phyloP scores from a whole-genome alignment of 2,113 vertebrate species.

The Petrocephalus zakoni region DNA sequence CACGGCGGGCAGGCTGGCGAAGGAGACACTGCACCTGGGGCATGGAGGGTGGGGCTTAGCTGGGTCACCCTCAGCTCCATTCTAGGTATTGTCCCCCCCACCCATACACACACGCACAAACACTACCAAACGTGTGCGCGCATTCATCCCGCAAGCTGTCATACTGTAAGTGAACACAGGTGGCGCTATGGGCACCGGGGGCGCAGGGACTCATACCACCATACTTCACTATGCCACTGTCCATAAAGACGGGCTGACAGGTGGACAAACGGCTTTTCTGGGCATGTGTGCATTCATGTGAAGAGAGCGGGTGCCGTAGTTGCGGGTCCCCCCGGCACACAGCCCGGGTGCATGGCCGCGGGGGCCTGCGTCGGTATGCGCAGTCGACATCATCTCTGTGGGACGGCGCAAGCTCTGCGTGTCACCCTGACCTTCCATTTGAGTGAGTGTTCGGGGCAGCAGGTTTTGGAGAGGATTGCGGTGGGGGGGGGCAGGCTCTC shows the following conservation, averaged over 20 bases:
- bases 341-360: not conserved
- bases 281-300: not conserved
- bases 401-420: constrained; percentile 57
- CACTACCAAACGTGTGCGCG: constrained; percentile 21
- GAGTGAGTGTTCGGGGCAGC: constrained; percentile 12
- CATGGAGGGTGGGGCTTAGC: constrained; percentile 27
- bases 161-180: not conserved
- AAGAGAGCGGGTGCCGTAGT: not conserved
- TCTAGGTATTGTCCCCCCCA: not conserved
- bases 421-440: constrained; percentile 38
- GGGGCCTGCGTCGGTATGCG: not conserved
- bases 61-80: not conserved
- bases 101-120: constrained; percentile 21
- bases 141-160: constrained; percentile 31
- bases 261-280: not conserved
- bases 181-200: not conserved
- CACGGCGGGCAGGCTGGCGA: constrained; percentile 72
- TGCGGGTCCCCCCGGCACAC: not conserved
- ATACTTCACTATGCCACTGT: not conserved
- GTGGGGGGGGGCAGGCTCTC: constrained; percentile 28
- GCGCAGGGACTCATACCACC: not conserved
- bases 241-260: not conserved
- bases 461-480: constrained; percentile 2
- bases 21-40: constrained; percentile 23
- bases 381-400: constrained; percentile 13